Base-by-base conservation (phyloP, 2,113 vertebrate genomes). In the Oryzias javanicus region DNA sequence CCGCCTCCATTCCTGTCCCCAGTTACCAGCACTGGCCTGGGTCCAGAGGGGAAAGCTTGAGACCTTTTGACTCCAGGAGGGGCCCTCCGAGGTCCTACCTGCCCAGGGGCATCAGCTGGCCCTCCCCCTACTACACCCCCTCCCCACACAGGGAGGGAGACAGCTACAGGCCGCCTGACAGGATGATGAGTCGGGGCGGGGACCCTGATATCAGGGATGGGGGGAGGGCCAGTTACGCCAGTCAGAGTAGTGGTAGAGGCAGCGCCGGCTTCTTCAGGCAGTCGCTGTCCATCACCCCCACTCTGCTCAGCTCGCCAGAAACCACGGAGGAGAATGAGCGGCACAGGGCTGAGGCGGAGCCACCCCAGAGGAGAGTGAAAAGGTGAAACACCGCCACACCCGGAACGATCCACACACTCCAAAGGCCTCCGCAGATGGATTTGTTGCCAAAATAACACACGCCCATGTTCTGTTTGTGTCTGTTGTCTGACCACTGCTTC, bases 201-300 rank as follows among this genome's bases (percentile, higher is more conserved):
- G 89, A 91, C 53, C 17, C 68, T 0, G 89, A 90, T 51, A 60
- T 60, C 55, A 72, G 81, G 65, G 88, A 88, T 15, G 89, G 84
- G 35, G 88, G 83, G 4, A 76, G 91, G 74, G 66, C 90, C 61
- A 93, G 92, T 62, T 92, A 90, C 46, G 91, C 91, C 69, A 93
- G 90, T 68, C 92, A 92, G 81, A 93, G 91, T 83, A 92, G 91
- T 5, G 92, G 92, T 2, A 81, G 91, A 53, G 92, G 92, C 1
- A 93, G 92, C 10, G 88, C 89, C 4, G 88, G 86, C 19, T 80
- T 91, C 52, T 86, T 87, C 47, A 82, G 88, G 4, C 89, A 90
- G 73, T 91, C 91, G 27, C 75, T 91, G 48, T 92, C 92, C 27
- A 79, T 92, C 74, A 92, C 92, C 6, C 92, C 92, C 53, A 91